Conservation (phyloP, 2,797 vertebrate species). For the Acipenser oxyrinchus region DNA sequence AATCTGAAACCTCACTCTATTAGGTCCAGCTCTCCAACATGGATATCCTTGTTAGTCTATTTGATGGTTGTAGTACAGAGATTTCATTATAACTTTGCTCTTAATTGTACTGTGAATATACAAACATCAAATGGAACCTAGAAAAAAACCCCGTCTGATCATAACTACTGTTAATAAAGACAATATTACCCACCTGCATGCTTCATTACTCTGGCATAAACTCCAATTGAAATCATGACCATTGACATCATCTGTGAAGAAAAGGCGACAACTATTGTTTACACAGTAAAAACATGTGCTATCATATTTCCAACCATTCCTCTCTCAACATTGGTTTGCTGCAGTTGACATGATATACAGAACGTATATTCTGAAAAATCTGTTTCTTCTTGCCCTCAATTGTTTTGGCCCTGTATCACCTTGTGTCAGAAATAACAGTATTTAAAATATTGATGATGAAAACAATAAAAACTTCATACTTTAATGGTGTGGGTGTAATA, state of each 20-base stretch:
- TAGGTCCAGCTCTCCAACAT: too few relatives aligned
- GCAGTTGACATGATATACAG: too few relatives aligned
- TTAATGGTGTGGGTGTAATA: too few relatives aligned
- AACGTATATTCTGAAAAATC: slow-evolving; percentile 9
- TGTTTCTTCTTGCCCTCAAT: slow-evolving; percentile 23
- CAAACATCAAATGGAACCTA: neutral
- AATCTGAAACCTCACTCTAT: too few relatives aligned
- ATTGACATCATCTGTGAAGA: slow-evolving; percentile 68
- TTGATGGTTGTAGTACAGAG: neutral
- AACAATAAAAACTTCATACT: too few relatives aligned
- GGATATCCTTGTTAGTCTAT: too few relatives aligned
- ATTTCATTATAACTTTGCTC: neutral
- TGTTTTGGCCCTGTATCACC: neutral
- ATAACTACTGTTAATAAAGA: neutral
- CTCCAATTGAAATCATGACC: slow-evolving; percentile 73
- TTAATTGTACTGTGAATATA: neutral
- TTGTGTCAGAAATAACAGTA: too few relatives aligned
- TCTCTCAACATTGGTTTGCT: too few relatives aligned
- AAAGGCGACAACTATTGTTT: neutral
- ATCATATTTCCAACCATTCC: slow-evolving; percentile 7
- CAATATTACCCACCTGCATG: slow-evolving; percentile 66
- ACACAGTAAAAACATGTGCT: slow-evolving; percentile 14
- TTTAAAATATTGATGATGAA: too few relatives aligned
- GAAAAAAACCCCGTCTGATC: neutral
- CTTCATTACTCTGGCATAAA: slow-evolving; percentile 80